Percentiles rank a stretch among this genome's conserved stretches.
Evolutionary conservation across 2,113 vertebrate genomes (phyloP).

Genomic region (Catharus bicknelli): DNA sequence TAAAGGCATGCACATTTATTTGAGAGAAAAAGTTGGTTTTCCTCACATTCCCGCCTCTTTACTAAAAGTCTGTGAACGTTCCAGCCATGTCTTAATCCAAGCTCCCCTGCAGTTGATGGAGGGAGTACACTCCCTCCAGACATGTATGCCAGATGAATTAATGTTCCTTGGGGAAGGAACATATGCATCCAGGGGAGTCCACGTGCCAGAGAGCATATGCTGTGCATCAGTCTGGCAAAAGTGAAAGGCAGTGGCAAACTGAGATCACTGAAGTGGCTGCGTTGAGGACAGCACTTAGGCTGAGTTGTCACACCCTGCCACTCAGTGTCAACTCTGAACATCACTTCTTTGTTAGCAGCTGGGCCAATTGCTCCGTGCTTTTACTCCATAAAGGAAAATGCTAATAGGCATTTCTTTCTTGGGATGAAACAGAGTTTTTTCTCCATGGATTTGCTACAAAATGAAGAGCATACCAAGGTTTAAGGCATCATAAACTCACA

Average conservation of each 20-base stretch:
- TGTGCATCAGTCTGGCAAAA: rapidly evolving
- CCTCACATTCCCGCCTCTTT: neutral
- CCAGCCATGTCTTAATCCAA: neutral
- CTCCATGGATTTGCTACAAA: neutral
- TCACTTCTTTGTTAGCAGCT: neutral
- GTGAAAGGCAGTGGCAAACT: neutral
- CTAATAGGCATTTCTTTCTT: neutral
- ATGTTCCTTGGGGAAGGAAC: neutral
- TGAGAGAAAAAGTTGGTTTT: neutral
- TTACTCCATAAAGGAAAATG: neutral
- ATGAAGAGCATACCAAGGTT: neutral
- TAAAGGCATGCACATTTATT: neutral
- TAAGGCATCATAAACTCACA: neutral
- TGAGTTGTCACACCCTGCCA: neutral
- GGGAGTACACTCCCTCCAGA: neutral
- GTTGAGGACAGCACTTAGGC: neutral
- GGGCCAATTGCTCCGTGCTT: rapidly evolving
- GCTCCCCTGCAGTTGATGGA: rapidly evolving
- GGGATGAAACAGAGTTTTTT: neutral
- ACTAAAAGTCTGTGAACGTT: neutral
- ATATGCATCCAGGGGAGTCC: neutral
- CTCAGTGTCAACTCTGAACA: neutral
- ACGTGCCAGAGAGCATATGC: neutral
- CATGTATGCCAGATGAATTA: rapidly evolving
- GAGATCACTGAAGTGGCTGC: neutral